phyloP scores from a whole-genome alignment of 2,113 vertebrate species.

The Albula goreensis region DNA sequence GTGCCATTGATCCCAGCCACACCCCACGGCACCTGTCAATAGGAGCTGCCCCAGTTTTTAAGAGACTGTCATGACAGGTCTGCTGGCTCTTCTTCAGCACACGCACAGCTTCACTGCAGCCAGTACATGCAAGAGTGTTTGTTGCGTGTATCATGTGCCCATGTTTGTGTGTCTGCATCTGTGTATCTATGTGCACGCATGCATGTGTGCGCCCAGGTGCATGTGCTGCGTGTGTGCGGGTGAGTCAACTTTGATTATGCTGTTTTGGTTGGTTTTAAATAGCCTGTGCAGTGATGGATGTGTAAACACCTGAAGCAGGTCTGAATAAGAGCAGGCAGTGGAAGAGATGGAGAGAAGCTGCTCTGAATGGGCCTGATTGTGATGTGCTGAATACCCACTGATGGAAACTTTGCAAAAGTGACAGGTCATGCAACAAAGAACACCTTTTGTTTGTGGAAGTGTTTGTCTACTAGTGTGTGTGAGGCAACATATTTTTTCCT shows the following conservation, averaged over 20 bases:
- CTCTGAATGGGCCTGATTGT: neutral
- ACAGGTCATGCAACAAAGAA: neutral
- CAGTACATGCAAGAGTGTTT: no score
- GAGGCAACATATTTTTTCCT: no score
- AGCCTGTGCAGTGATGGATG: neutral
- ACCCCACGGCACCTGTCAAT: no score
- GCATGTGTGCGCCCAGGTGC: no score
- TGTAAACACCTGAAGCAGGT: neutral
- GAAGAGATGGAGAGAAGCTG: neutral
- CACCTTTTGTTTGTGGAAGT: neutral
- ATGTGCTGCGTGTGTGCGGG: neutral
- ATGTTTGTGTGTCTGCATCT: no score
- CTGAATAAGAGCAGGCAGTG: neutral
- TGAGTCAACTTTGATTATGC: neutral
- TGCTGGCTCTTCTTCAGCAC: no score
- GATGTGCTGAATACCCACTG: neutral
- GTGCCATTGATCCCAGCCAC: neutral
- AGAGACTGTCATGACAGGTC: no score
- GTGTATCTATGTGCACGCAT: no score
- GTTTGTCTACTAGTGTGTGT: neutral
- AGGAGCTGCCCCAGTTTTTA: no score
- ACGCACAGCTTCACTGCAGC: no score
- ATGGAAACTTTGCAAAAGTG: neutral
- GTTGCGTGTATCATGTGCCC: neutral
- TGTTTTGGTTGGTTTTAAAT: neutral